phyloP scores from a whole-genome alignment of 2,888 invertebrate genomes.

The Cantharis rustica region DNA sequence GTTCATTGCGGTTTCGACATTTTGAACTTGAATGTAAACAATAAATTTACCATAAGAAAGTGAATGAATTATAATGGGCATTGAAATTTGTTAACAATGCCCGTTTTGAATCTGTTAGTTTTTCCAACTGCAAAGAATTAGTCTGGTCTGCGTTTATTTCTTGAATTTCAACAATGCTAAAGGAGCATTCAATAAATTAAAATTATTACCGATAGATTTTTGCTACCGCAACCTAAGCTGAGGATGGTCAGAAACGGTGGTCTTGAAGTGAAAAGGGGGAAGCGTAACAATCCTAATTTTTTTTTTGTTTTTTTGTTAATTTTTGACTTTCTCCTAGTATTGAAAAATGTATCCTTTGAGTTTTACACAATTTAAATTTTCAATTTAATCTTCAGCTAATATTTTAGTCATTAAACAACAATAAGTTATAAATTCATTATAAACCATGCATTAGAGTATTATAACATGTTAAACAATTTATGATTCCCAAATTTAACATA shows the following conservation, averaged over 20 bases:
- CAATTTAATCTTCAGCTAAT: background rate
- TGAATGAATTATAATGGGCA: constrained; percentile 21
- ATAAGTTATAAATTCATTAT: constrained; percentile 2
- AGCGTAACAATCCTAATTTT: too few species aligned
- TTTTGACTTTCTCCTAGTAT: too few species aligned
- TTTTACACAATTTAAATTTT: background rate
- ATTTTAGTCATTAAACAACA: constrained; percentile 1
- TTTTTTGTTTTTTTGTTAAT: too few species aligned
- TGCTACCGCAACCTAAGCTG: background rate
- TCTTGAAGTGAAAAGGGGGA: too few species aligned
- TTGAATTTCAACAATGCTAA: background rate
- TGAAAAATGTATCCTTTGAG: too few species aligned
- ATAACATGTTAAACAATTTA: constrained; percentile 18
- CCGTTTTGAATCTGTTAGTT: constrained; percentile 16
- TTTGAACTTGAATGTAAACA: background rate
- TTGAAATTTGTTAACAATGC: constrained; percentile 22
- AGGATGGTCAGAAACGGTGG: too few species aligned
- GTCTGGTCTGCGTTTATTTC: background rate
- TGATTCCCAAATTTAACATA: constrained; percentile 29
- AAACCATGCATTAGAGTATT: background rate
- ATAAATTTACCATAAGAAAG: background rate
- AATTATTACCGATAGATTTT: background rate
- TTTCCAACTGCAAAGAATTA: background rate
- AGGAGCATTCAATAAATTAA: background rate
- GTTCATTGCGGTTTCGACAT: background rate